Conservation (phyloP, 2,888 invertebrate species). For the Cataglyphis albicans region DNA sequence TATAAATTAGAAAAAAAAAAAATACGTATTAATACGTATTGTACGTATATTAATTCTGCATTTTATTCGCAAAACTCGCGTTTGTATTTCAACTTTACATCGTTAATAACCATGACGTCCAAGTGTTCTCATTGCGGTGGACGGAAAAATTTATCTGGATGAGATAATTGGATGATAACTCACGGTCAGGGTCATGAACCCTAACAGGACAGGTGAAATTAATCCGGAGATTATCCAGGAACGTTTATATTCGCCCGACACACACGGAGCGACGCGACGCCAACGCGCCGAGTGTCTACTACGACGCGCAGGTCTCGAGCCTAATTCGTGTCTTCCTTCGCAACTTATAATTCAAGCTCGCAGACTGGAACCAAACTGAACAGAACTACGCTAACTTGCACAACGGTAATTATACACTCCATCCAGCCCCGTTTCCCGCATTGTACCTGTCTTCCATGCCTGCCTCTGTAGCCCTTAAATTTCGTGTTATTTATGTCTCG, state of each 20-base stretch:
- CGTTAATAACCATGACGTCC: not conserved
- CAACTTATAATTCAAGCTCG: conserved; percentile 86
- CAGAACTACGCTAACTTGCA: conserved; percentile 83
- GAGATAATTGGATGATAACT: conserved; percentile 70
- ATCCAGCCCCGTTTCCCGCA: conserved; percentile 76
- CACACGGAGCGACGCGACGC: conserved; percentile 23
- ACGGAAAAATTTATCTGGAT: conserved; percentile 55
- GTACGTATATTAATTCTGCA: not conserved
- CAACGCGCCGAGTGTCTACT: conserved; percentile 57
- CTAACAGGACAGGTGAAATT: conserved; percentile 67
- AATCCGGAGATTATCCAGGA: conserved; percentile 72
- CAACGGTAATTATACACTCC: conserved; percentile 86
- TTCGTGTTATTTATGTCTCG: conserved; percentile 84
- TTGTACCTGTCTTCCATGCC: conserved; percentile 64
- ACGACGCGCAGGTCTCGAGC: conserved; percentile 69
- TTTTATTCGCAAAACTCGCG: not conserved
- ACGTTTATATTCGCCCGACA: conserved; percentile 56
- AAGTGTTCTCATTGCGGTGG: conserved; percentile 1
- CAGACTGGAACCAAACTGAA: conserved; percentile 85
- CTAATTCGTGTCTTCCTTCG: conserved; percentile 85
- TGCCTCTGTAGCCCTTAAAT: conserved; percentile 83
- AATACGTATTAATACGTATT: not conserved
- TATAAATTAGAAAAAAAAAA: not conserved
- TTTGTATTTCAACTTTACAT: not conserved
- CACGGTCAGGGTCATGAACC: conserved; percentile 51